Evolutionary conservation across 2,888 invertebrate species (phyloP), one percentile per base, ranked within the genome.

Genomic region (Rhamphomyia laevipes): DNA sequence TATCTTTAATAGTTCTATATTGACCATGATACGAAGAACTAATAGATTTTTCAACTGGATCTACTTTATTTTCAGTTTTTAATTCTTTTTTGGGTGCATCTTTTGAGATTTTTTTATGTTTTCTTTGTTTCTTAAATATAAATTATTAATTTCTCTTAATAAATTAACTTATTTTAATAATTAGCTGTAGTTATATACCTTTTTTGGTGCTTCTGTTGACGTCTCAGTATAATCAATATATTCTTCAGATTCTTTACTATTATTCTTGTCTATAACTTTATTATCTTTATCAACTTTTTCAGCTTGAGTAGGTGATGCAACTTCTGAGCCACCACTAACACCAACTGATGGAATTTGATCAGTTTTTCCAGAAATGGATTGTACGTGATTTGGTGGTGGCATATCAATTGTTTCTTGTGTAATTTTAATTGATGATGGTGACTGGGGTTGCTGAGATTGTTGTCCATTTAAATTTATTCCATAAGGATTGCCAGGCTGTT

Each of bases 1-100:
- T 64, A 42, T 66, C 63, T 53, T 67, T 69, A 48, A 66, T 64
- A 56, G 66, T 63, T 57, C 67, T 65, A 51, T 66, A 67, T 53
- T 67, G 69, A 55, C 68, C 70, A 51, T 66, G 68, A 16, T 67
- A 60, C 2, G 67, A 62, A 47, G 47, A 30, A 18, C 48, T 17
- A n/a, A 17, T 13, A 15, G 5, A 17, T 18, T 40, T 21, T 45
- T 54, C 57, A 16, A 61, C 58, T 31, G 58, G 51, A 46, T 62
- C 61, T 37, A 58, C 61, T 53, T 62, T 59, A 53, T 61, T 61
- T 50, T 61, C 55, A 37, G 18, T 12, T 46, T 51, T 30, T 46
- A 50, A 51, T 46, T 53, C 50, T 47, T 45, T 31, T 38, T 53
- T 51, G 12, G 33, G 16, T 31, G n/a, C n/a, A n/a, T 45, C 48